Evolutionary conservation across 2,888 invertebrate genomes (phyloP).

Genomic region (Leucoptera coffeella): DNA sequence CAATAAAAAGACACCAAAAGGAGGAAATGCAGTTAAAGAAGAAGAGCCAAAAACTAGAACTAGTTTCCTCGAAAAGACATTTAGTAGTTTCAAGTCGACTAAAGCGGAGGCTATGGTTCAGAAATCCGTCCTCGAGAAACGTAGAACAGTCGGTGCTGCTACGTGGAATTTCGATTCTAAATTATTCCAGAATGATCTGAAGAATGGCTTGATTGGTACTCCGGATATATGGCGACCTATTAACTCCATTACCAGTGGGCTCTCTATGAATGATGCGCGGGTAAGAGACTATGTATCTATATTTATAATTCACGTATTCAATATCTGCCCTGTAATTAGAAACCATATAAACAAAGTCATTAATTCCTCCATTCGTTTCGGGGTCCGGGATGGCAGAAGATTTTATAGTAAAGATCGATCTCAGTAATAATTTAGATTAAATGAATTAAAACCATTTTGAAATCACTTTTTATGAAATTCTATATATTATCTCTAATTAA

Average conservation of each 20-base stretch:
- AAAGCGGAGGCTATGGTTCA: slow-evolving; percentile 36
- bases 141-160: slow-evolving; percentile 61
- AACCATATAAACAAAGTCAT: too few species aligned
- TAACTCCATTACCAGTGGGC: slow-evolving; percentile 60
- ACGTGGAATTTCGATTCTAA: slow-evolving; percentile 63
- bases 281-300: slow-evolving; percentile 31
- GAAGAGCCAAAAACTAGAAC: slow-evolving; percentile 42
- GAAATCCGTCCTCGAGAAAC: slow-evolving; percentile 52
- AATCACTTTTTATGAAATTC: too few species aligned
- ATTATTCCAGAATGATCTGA: slow-evolving; percentile 56
- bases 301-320: too few species aligned
- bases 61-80: slow-evolving; percentile 43
- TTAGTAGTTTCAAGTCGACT: slow-evolving; percentile 37
- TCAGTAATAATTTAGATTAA: too few species aligned
- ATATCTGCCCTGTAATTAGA: too few species aligned
- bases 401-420: too few species aligned
- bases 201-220: slow-evolving; percentile 55
- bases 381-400: too few species aligned
- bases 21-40: slow-evolving; percentile 27
- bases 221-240: slow-evolving; percentile 67
- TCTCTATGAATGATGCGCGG: slow-evolving; percentile 44
- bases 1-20: slow-evolving; percentile 21
- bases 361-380: too few species aligned
- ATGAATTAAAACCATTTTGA: too few species aligned
- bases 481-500: too few species aligned